Evolutionary conservation across 30 jellyfish, hydroid and myxozoan genomes (phyloP).

Genomic region (Nemopilema nomurai): DNA sequence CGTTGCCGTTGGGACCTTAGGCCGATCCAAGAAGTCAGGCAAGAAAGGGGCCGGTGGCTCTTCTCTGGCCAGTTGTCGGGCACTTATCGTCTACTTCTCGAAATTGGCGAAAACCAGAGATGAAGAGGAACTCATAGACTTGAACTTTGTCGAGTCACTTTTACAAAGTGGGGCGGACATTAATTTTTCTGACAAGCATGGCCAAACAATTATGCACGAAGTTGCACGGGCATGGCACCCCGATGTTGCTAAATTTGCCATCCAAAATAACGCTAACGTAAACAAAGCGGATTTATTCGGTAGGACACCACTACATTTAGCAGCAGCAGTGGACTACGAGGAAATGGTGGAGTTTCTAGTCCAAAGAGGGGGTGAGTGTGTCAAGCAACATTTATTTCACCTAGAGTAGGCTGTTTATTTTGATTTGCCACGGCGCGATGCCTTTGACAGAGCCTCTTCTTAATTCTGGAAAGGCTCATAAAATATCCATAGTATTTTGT

Average conservation of each 20-base stretch:
- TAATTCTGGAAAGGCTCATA: neutral
- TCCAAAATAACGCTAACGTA: slow-evolving; percentile 94
- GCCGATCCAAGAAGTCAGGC: slow-evolving; percentile 46
- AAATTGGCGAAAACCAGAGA: slow-evolving; percentile 90
- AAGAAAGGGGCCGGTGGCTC: slow-evolving; percentile 64
- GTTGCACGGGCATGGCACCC: slow-evolving; percentile 99
- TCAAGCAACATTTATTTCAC: neutral
- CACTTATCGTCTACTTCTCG: slow-evolving; percentile 94
- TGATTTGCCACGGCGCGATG: no score
- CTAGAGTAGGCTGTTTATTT: no score
- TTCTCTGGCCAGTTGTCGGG: slow-evolving; percentile 99
- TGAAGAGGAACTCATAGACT: slow-evolving; percentile 93
- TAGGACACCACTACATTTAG: slow-evolving; percentile 92
- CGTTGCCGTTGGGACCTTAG: slow-evolving; percentile 41
- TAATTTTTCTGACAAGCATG: slow-evolving; percentile 89
- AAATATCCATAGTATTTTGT: neutral
- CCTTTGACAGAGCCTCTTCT: neutral
- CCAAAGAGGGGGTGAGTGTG: slow-evolving; percentile 89
- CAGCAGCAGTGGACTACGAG: slow-evolving; percentile 99
- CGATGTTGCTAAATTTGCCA: slow-evolving; percentile 96
- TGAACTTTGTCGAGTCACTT: slow-evolving; percentile 91
- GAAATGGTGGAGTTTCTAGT: slow-evolving; percentile 96
- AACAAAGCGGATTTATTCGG: slow-evolving; percentile 93
- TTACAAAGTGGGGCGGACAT: slow-evolving; percentile 97
- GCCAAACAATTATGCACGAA: slow-evolving; percentile 96